phyloP scores from a whole-genome alignment of 2,797 vertebrate genomes.

The Amblyopsis hoosieri region DNA sequence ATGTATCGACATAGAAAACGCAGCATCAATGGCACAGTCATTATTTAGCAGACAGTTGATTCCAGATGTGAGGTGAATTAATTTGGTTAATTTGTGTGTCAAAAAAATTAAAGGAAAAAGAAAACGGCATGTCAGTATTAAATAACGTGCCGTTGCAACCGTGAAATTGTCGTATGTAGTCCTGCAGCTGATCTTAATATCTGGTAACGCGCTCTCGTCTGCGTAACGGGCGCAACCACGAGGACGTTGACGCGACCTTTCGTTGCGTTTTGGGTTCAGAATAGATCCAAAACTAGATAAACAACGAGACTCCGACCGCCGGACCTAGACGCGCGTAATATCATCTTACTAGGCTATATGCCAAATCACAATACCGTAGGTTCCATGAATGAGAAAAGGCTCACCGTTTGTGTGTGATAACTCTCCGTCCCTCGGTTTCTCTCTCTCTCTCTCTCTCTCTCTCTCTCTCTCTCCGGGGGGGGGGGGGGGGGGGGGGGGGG shows the following conservation, averaged over 20 bases:
- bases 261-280: background rate
- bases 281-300: background rate
- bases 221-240: conserved; percentile 15
- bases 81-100: conserved; percentile 17
- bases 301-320: too few relatives aligned
- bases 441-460: conserved; percentile 24
- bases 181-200: conserved; percentile 4
- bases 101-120: conserved; percentile 2
- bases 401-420: conserved; percentile 16
- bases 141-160: conserved; percentile 22
- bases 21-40: background rate
- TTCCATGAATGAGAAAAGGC: conserved; percentile 35
- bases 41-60: conserved; percentile 13
- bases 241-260: background rate
- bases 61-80: conserved; percentile 37
- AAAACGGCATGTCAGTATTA: conserved; percentile 30
- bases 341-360: too few relatives aligned
- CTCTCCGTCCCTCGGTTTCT: conserved; percentile 6
- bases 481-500: too few relatives aligned
- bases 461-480: conserved; percentile 21
- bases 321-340: too few relatives aligned
- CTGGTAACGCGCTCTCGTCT: conserved; percentile 23
- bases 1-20: conserved; percentile 4
- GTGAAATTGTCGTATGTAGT: conserved; percentile 10
- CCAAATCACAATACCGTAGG: conserved; percentile 1